These are phyloP conservation scores for Icerya purchasi DNA, from an alignment of 2,888 invertebrate genomes.

Conservation along the genomic window DNA sequence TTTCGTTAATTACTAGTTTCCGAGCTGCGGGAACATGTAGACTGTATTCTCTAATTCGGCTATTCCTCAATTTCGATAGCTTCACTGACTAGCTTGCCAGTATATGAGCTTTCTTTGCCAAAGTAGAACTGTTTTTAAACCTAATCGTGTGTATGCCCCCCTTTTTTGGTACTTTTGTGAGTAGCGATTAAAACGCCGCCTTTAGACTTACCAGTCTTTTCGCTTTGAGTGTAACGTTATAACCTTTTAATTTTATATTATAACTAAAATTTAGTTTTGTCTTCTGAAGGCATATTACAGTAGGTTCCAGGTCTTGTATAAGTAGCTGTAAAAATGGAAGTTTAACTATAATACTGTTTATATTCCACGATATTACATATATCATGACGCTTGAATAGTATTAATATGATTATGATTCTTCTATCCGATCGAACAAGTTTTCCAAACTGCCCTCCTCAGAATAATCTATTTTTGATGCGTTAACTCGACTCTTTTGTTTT, in stretches of 20 bases:
- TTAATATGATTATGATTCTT: neutral
- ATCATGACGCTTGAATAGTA: neutral
- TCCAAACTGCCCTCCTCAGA: neutral
- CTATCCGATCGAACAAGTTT: neutral
- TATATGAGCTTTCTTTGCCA: too few species aligned
- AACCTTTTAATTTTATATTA: neutral
- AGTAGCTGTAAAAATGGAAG: neutral
- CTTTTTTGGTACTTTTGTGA: too few species aligned
- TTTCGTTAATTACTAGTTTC: too few species aligned
- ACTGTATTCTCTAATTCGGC: too few species aligned
- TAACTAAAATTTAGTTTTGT: neutral
- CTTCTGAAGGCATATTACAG: neutral
- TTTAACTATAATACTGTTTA: neutral
- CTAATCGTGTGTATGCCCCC: too few species aligned
- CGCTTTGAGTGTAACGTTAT: neutral
- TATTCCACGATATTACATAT: neutral
- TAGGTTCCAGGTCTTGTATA: neutral
- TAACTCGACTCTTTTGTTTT: neutral
- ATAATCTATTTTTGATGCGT: neutral
- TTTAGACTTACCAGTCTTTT: neutral
- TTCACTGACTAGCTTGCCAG: too few species aligned
- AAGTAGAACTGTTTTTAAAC: too few species aligned
- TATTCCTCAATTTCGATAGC: too few species aligned
- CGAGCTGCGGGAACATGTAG: too few species aligned
- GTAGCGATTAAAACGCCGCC: neutral